Evolutionary conservation across 2,113 vertebrate species (phyloP).

Genomic region (Petrocephalus zakoni): DNA sequence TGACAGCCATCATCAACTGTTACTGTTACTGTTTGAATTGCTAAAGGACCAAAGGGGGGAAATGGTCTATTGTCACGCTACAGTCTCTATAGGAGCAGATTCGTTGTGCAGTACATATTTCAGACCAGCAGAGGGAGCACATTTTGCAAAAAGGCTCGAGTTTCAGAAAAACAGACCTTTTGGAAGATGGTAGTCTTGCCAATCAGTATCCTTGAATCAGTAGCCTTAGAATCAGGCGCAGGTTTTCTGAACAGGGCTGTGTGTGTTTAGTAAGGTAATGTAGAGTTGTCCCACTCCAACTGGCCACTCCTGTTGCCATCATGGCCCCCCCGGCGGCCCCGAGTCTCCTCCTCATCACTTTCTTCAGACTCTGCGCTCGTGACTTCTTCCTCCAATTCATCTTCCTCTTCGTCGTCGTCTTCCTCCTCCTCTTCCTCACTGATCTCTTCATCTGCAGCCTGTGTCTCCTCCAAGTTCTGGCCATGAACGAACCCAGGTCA

Average conservation of each 20-base stretch:
- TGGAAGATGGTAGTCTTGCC: slow-evolving; percentile 23
- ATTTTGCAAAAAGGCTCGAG: slow-evolving; percentile 15
- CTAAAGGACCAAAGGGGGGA: neutral
- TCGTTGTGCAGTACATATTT: slow-evolving; percentile 19
- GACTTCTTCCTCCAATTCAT: slow-evolving; percentile 73
- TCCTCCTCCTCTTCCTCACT: slow-evolving; percentile 74
- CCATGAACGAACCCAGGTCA: neutral
- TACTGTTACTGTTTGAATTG: neutral
- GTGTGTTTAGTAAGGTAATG: slow-evolving; percentile 69
- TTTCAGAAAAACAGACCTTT: slow-evolving; percentile 22
- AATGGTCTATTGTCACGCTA: neutral
- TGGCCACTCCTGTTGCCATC: slow-evolving; percentile 67
- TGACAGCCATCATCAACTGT: slow-evolving; percentile 8
- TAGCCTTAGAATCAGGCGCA: slow-evolving; percentile 20
- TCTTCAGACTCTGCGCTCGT: slow-evolving; percentile 85
- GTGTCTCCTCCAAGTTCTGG: slow-evolving; percentile 75
- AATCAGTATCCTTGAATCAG: slow-evolving; percentile 31
- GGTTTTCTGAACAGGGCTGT: slow-evolving; percentile 20
- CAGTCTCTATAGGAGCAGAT: neutral
- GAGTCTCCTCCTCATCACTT: slow-evolving; percentile 73
- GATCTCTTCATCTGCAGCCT: slow-evolving; percentile 62
- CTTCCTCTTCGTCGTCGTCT: slow-evolving; percentile 62
- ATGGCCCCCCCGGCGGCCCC: slow-evolving; percentile 62
- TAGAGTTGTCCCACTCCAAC: slow-evolving; percentile 80
- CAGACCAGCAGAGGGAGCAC: slow-evolving; percentile 28